Conservation (phyloP, 2,113 vertebrate genomes). For the Datnioides undecimradiatus region DNA sequence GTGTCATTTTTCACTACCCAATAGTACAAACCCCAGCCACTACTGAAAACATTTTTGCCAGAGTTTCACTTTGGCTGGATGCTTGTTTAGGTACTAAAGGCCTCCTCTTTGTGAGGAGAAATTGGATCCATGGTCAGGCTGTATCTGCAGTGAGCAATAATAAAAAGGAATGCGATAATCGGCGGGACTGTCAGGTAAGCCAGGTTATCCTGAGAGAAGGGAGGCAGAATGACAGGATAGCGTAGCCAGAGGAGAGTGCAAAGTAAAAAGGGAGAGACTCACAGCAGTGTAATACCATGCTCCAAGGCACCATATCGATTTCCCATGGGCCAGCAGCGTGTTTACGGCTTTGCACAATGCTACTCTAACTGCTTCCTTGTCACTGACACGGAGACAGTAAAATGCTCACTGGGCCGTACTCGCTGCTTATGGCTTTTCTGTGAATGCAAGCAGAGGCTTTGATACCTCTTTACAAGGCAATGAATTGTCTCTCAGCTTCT, state of each 20-base stretch:
- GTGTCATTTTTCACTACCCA: slow-evolving; percentile 45
- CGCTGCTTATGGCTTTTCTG: slow-evolving; percentile 29
- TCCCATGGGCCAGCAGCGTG: slow-evolving; percentile 62
- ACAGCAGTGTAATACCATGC: slow-evolving; percentile 68
- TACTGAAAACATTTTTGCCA: slow-evolving; percentile 25
- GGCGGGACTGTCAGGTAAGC: slow-evolving; percentile 44
- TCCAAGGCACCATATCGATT: slow-evolving; percentile 67
- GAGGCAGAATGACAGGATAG: slow-evolving; percentile 27
- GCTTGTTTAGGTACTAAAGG: slow-evolving; percentile 26
- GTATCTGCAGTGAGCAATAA: slow-evolving; percentile 21
- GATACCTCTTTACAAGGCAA: slow-evolving; percentile 9
- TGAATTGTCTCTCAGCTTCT: slow-evolving; percentile 18
- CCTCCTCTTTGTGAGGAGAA: slow-evolving; percentile 40
- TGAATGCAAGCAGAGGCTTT: slow-evolving; percentile 11
- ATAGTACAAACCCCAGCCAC: slow-evolving; percentile 21
- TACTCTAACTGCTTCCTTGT: slow-evolving; percentile 64
- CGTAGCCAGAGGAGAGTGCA: slow-evolving; percentile 29
- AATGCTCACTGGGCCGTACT: slow-evolving; percentile 51
- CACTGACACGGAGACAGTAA: slow-evolving; percentile 57
- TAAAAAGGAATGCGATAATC: slow-evolving; percentile 47
- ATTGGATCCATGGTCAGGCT: slow-evolving; percentile 35
- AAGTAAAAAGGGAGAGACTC: slow-evolving; percentile 51
- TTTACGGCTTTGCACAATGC: slow-evolving; percentile 70
- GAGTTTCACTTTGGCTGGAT: slow-evolving; percentile 27
- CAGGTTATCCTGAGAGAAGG: slow-evolving; percentile 41